Evolutionary conservation across 1,140 invertebrate species (phyloP), one percentile per base, ranked within the genome.

Genomic region (Xylocopa sonorina): DNA sequence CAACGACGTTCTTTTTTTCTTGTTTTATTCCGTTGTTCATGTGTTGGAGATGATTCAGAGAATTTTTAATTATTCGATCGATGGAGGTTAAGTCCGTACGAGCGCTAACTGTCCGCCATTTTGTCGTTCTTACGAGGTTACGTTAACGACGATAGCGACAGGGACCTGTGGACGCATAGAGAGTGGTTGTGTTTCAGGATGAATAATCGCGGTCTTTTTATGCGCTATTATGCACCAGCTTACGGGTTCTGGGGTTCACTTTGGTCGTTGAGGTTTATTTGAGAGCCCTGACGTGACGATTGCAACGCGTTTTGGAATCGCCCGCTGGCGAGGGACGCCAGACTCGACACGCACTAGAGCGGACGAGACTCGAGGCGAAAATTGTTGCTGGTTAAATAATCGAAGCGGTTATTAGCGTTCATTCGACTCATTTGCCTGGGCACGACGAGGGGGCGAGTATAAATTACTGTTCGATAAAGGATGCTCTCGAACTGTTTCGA

Each of bases 171-270:
- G 32, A 24, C 3, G 18, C 21, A 34, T 18, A 60, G 14, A 34
- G 72, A 53, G 73, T 12, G 38, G 50, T 21, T 6, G 38, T 67
- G 18, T 29, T 62, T 50, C 57, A 48, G 32, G 32, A 60, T 32
- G 29, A 60, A 46, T 72, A 58, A 43, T 43, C 64, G 34, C 48
- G 18, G 21, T 14, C 43, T 24, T 34, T 46, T 67, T 63, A 18
- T 14, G 16, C n/a, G 34, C n/a, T 24, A 10, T 60, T 38, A 38
- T 38, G 3, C 10, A 21, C 21, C 10, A 9, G 32, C 32, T 16
- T 60, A 38, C 10, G 21, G 53, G 10, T 41, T 62, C 55, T n/a
- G n/a, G n/a, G n/a, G 64, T 51, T 67, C 64, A 27, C 43, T 55
- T 55, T 55, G 21, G 5, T 55, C 29, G 51, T 16, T 21, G 73